Evolutionary conservation across 2,797 vertebrate species (phyloP).

Genomic region (Rhinogobio ventralis): DNA sequence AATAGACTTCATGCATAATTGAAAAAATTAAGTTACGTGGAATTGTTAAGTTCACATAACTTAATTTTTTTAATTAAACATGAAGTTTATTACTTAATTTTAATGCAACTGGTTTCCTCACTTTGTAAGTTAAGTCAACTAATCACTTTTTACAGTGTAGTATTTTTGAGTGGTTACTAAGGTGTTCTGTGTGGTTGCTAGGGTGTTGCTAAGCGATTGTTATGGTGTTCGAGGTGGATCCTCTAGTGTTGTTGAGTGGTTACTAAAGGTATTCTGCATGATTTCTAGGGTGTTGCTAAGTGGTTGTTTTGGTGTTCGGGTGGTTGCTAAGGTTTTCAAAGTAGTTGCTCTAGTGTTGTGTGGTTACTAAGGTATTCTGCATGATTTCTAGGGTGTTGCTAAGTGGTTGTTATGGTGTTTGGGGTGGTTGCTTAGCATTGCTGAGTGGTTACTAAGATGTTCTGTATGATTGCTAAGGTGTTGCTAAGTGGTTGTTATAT

Average conservation of each 20-base stretch:
- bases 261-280: background rate
- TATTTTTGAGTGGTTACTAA: background rate
- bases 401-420: background rate
- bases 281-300: background rate
- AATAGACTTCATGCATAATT: too few species aligned
- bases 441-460: background rate
- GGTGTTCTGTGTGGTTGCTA: background rate
- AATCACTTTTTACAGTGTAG: too few species aligned
- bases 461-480: background rate
- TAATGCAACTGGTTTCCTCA: too few species aligned
- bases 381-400: background rate
- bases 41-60: too few species aligned
- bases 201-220: background rate
- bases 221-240: background rate
- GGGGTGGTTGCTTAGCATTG: background rate
- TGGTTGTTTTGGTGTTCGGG: background rate
- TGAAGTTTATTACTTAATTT: too few species aligned
- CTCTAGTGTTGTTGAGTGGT: background rate
- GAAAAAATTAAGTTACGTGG: too few species aligned
- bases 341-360: background rate
- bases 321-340: background rate
- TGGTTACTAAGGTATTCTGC: background rate
- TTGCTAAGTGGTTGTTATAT: background rate
- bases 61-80: too few species aligned
- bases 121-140: too few species aligned